Evolutionary conservation across 2,797 vertebrate genomes (phyloP), one percentile per base, ranked within the genome.

Genomic region (Emys orbicularis): DNA sequence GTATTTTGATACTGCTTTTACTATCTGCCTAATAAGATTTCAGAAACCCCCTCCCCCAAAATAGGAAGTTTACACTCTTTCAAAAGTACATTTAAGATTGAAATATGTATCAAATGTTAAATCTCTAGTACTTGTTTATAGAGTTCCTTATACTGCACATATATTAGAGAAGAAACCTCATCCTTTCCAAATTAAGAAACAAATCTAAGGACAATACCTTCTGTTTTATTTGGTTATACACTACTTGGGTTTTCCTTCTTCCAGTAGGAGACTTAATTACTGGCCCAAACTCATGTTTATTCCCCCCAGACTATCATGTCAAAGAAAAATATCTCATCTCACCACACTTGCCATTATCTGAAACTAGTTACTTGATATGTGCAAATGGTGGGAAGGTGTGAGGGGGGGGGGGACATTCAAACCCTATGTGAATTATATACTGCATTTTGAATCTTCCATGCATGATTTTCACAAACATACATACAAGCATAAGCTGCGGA

Each of bases 311-410:
- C 65, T 90, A 72, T 91, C 41, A 91, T 15, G 52, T 76, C 27
- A 83, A 90, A 90, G 53, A 83, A 93, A 93, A 27, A 47, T 89
- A 95, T 95, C 93, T 88, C 87, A 87, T n/a, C 94, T 88, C 94
- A 31, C 37, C 56, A 92, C n/a, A n/a, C n/a, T 11, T 82, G 61
- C 79, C 56, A 81, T 94, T 94, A 94, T 59, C 86, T 93, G 88
- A 95, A 95, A 61, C 19, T 96, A 94, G 95, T 90, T 53, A 52
- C 54, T 34, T 12, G 31, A 89, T 89, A 54, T 65, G n/a, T 65
- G 29, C 53, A 89, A 77, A 90, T 54, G 49, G 74, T 59, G 79
- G 90, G 25, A 57, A 25, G 50, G n/a, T 21, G 65, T 72, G 21
- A 59, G n/a, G n/a, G 72, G 81, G 41, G 88, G n/a, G 88, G 19